phyloP scores from a whole-genome alignment of 2,888 invertebrate genomes.

The Nudaria mundana region DNA sequence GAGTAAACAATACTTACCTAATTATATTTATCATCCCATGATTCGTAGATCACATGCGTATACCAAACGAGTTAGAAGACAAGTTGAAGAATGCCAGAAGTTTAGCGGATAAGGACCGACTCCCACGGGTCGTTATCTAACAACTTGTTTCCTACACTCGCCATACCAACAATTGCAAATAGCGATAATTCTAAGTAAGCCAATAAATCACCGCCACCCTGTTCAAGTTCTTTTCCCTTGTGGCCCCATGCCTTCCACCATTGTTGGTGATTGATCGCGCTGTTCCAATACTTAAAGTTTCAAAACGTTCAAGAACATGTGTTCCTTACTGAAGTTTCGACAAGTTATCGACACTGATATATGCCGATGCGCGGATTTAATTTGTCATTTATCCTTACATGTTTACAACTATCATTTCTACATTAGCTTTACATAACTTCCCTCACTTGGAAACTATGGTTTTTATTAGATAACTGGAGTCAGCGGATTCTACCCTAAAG shows the following conservation, averaged over 20 bases:
- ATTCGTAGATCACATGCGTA: too few relatives aligned
- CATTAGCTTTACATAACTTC: background rate
- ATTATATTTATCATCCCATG: too few relatives aligned
- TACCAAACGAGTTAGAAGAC: too few relatives aligned
- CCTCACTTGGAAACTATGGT: too few relatives aligned
- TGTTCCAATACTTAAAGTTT: conserved; percentile 59
- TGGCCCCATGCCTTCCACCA: conserved; percentile 60
- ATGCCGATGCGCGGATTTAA: conserved; percentile 45
- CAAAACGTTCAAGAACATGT: conserved; percentile 57
- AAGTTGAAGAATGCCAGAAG: conserved; percentile 21
- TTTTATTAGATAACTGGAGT: too few relatives aligned
- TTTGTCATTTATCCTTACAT: conserved; percentile 26
- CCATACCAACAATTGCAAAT: conserved; percentile 77
- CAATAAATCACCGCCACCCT: conserved; percentile 74
- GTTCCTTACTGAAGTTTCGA: conserved; percentile 50
- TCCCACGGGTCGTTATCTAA: conserved; percentile 64
- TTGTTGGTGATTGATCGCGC: conserved; percentile 74
- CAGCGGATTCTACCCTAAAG: too few relatives aligned
- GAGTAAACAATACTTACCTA: too few relatives aligned
- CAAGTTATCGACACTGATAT: conserved; percentile 36
- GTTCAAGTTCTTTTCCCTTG: conserved; percentile 69
- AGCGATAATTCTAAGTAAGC: conserved; percentile 78
- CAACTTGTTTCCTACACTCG: conserved; percentile 63
- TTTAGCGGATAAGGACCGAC: conserved; percentile 10
- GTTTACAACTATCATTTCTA: background rate